Percentiles rank a stretch among this genome's conserved stretches.
These are phyloP conservation scores for Ptilonorhynchus violaceus DNA, from an alignment of 2,113 vertebrate genomes.

Conservation along the genomic window DNA sequence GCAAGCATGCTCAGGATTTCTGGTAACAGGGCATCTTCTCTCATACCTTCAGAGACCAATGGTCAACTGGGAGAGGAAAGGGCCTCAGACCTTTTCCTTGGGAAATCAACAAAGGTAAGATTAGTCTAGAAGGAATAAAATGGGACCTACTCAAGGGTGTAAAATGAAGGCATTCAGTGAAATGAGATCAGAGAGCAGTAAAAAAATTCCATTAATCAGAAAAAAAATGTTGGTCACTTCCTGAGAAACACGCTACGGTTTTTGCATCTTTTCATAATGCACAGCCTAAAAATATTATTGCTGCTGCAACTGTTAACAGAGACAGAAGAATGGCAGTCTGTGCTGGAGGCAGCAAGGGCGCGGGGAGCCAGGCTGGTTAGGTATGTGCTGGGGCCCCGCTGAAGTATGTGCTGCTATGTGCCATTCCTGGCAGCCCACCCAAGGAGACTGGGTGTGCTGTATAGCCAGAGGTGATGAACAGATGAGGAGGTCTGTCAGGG, in stretches of 20 bases:
- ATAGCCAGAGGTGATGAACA: slow-evolving; percentile 83
- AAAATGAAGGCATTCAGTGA: background rate
- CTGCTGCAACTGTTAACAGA: slow-evolving; percentile 16
- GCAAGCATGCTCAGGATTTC: background rate
- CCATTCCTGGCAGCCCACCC: slow-evolving; percentile 82
- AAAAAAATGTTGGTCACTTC: background rate
- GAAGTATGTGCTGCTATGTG: slow-evolving; percentile 78
- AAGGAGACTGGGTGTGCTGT: slow-evolving; percentile 68
- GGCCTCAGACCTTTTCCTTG: background rate
- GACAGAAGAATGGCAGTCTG: slow-evolving; percentile 74
- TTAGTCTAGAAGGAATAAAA: background rate
- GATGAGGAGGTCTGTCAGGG: slow-evolving; percentile 72
- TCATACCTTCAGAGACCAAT: background rate
- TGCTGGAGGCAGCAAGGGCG: slow-evolving; percentile 71
- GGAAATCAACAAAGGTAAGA: background rate
- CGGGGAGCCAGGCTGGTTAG: slow-evolving; percentile 67
- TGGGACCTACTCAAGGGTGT: background rate
- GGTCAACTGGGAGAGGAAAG: background rate
- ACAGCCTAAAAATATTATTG: slow-evolving; percentile 28
- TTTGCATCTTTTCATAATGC: slow-evolving; percentile 38
- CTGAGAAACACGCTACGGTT: background rate
- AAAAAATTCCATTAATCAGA: background rate
- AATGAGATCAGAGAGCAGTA: background rate
- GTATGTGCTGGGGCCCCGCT: slow-evolving; percentile 73
- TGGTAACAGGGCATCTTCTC: background rate